These are phyloP conservation scores for Lysiphlebus fabarum DNA, from an alignment of 1,140 invertebrate genomes.

Conservation along the genomic window DNA sequence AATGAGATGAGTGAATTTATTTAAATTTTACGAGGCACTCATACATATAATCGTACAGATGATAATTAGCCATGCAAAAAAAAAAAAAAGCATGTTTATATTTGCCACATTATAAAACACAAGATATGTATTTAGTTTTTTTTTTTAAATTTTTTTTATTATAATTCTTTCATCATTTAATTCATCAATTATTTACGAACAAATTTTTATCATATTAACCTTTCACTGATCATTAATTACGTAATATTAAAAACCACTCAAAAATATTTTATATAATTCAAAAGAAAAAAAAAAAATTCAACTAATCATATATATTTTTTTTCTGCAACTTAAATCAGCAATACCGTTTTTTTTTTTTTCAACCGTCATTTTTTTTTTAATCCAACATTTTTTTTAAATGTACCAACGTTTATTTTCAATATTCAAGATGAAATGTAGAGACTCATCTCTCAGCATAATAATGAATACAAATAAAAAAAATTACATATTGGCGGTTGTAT, in stretches of 20 bases:
- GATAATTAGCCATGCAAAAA: conserved; percentile 28
- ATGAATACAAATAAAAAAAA: too few relatives aligned
- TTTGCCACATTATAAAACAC: conserved; percentile 21
- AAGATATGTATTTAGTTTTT: conserved; percentile 1
- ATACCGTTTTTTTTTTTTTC: too few relatives aligned
- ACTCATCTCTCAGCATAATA: too few relatives aligned
- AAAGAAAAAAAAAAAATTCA: too few relatives aligned
- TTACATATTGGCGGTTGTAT: conserved; percentile 34
- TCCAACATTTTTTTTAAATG: too few relatives aligned
- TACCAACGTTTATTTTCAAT: too few relatives aligned
- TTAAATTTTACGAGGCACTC: conserved; percentile 32
- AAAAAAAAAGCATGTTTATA: conserved; percentile 10
- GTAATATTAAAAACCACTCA: too few relatives aligned
- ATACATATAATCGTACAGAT: conserved; percentile 21
- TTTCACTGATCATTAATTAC: background rate
- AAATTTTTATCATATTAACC: background rate
- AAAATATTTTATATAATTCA: too few relatives aligned
- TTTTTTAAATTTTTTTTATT: conserved; percentile 26
- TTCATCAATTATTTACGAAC: conserved; percentile 10
- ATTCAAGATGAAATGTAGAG: too few relatives aligned
- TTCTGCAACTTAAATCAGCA: too few relatives aligned
- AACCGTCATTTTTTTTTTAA: too few relatives aligned
- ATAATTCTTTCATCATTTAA: conserved; percentile 29
- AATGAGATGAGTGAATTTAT: conserved; percentile 31
- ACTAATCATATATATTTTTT: too few relatives aligned